Conservation (phyloP, 2,113 vertebrate species). For the Meriones unguiculatus region DNA sequence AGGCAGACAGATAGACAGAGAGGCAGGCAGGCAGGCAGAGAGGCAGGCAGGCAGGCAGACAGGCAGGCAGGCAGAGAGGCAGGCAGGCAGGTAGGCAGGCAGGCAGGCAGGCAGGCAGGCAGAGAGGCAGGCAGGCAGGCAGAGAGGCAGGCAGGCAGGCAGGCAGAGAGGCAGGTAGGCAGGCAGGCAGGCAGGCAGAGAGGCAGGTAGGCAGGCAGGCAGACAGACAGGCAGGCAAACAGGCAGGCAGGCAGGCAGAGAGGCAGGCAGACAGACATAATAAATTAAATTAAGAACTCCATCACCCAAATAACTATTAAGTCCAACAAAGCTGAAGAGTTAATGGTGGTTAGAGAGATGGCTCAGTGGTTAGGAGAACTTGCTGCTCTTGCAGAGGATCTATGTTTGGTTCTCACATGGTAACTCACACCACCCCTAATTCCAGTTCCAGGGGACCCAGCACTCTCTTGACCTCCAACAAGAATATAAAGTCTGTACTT, state of each 20-base stretch:
- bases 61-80: background rate
- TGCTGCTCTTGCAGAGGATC: background rate
- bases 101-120: background rate
- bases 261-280: background rate
- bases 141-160: too few species aligned
- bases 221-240: background rate
- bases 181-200: background rate
- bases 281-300: slow-evolving; percentile 41
- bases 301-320: slow-evolving; percentile 29
- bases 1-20: too few species aligned
- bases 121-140: background rate
- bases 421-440: background rate
- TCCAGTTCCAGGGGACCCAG: background rate
- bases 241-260: background rate
- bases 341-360: background rate
- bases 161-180: background rate
- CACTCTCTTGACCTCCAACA: background rate
- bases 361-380: background rate
- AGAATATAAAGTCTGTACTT: background rate
- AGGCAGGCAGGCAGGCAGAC: too few species aligned
- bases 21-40: background rate
- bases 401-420: background rate
- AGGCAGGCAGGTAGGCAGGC: too few species aligned
- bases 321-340: slow-evolving; percentile 34
- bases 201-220: too few species aligned